Evolutionary conservation across 2,113 vertebrate genomes (phyloP), one percentile per base, ranked within the genome.

Genomic region (Myotis brandtii): DNA sequence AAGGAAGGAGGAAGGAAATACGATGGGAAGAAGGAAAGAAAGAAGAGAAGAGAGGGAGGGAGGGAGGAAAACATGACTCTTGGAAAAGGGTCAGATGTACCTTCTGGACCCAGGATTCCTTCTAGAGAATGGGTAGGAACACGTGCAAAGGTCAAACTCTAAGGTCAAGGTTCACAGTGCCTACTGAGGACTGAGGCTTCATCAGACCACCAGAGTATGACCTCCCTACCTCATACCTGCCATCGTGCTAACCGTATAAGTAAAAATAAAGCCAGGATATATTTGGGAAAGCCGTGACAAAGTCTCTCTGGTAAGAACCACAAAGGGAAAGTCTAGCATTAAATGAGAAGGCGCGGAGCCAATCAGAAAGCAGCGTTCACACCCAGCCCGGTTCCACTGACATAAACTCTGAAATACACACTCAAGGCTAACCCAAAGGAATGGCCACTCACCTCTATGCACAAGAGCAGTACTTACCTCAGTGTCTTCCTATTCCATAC

Each of bases 11-110:
- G 13, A 0, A 88, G 8, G 25, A 9, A 48, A 5, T 4, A 30
- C 3, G 13, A 23, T 18, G 48, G 32, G 10, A 3, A 13, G 13
- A 4, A 12, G 9, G 1, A 0, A 30, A 56, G 9, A 14, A 37
- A 34, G 25, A 20, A n/a, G 23, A 27, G 43, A 48, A 34, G 30
- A 9, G 17, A n/a, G 20, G 43, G 34, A n/a, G 25, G 0, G 20
- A 34, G 2, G 52, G 16, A 73, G 6, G 34, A 8, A n/a, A n/a
- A 27, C 34, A 46, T 5, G 6, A n/a, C 3, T 37, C 48, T 70
- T 50, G 40, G 18, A 30, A 25, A 77, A 81, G 4, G 23, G 32
- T 34, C 23, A 54, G 12, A 1, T 80, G 40, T 13, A 75, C 7
- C 25, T 1, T 2, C 23, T n/a, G 11, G 1, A 40, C 16, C 32